phyloP scores from a whole-genome alignment of 2,797 vertebrate genomes.

The Aplochiton taeniatus region DNA sequence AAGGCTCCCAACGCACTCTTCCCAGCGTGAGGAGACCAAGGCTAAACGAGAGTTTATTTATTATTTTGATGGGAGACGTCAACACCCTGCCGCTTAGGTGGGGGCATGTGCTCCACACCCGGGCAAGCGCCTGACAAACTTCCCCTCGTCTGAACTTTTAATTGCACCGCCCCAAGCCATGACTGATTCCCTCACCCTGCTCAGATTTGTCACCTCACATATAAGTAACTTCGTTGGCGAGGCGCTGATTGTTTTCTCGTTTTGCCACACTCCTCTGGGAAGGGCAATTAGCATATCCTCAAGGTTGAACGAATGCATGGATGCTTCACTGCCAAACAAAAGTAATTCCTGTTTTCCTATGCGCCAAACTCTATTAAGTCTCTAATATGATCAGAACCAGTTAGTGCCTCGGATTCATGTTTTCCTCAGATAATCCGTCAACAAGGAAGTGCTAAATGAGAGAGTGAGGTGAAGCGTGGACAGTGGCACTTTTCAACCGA shows the following conservation, averaged over 20 bases:
- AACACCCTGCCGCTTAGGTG: slow-evolving; percentile 6
- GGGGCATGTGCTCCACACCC: slow-evolving; percentile 11
- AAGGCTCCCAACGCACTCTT: slow-evolving; percentile 5
- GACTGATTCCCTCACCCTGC: slow-evolving; percentile 21
- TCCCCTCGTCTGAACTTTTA: slow-evolving; percentile 23
- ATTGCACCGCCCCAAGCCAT: slow-evolving; percentile 28
- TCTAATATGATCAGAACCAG: not conserved
- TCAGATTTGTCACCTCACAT: slow-evolving; percentile 29
- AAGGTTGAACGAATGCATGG: slow-evolving; percentile 12
- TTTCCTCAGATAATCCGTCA: too few species aligned
- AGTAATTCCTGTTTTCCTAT: not conserved
- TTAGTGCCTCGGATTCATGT: too few species aligned
- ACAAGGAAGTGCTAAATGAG: too few species aligned
- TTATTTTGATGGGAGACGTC: slow-evolving; percentile 5
- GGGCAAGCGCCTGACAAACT: slow-evolving; percentile 24
- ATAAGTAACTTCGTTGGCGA: slow-evolving; percentile 14
- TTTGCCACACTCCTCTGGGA: slow-evolving; percentile 1
- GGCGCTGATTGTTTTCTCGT: slow-evolving; percentile 4
- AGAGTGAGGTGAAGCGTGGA: too few species aligned
- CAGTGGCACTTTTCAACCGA: too few species aligned
- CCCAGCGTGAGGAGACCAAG: not conserved
- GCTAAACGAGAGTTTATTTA: not conserved
- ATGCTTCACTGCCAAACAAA: not conserved
- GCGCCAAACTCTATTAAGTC: not conserved
- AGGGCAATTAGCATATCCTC: slow-evolving; percentile 9